Conservation (phyloP, 2,888 invertebrate genomes). For the Coelopa pilipes region DNA sequence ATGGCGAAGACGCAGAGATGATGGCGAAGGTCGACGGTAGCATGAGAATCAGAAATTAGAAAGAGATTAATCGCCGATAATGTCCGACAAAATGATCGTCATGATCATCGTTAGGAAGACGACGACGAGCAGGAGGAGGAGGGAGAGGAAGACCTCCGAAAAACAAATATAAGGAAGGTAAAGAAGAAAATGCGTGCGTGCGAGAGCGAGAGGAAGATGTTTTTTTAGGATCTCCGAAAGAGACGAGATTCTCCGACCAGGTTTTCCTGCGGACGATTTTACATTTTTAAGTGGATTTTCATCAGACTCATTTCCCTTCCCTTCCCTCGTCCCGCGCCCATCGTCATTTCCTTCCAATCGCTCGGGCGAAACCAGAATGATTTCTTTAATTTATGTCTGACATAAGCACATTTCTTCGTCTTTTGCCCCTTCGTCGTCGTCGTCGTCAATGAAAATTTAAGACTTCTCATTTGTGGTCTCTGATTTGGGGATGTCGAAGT, state of each 20-base stretch:
- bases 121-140: background rate
- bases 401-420: background rate
- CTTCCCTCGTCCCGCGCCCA: too few relatives aligned
- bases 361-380: background rate
- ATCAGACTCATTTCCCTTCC: background rate
- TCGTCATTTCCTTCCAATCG: too few relatives aligned
- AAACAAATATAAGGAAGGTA: too few relatives aligned
- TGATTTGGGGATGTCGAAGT: too few relatives aligned
- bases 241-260: too few relatives aligned
- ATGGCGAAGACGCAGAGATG: background rate
- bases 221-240: background rate
- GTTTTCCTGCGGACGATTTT: background rate
- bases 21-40: constrained; percentile 16
- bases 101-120: background rate
- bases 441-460: background rate
- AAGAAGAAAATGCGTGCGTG: too few relatives aligned
- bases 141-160: background rate
- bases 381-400: constrained; percentile 13
- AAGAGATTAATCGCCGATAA: constrained; percentile 44
- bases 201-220: background rate
- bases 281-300: constrained; percentile 16
- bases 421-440: background rate
- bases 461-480: background rate
- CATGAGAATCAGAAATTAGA: constrained; percentile 47
- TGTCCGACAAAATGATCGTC: constrained; percentile 31